Conservation (phyloP, 2,888 invertebrate genomes). For the Tenthredo livida region DNA sequence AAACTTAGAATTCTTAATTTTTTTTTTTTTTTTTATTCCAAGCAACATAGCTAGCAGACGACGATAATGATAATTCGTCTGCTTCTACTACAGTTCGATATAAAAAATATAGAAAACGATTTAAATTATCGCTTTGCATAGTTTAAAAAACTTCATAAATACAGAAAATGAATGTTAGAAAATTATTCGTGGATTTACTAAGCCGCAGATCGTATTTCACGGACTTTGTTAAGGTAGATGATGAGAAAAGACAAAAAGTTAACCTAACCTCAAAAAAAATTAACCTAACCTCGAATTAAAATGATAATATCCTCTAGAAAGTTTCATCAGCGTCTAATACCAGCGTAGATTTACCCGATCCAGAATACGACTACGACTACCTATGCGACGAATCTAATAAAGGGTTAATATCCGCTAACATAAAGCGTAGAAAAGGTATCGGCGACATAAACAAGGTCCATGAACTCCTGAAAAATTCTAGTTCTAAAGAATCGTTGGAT, state of each 20-base stretch:
- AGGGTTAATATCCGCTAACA: conserved; percentile 83
- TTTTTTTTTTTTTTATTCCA: conserved; percentile 15
- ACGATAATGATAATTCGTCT: not conserved
- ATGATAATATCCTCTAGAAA: not conserved
- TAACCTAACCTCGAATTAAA: no score
- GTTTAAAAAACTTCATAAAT: no score
- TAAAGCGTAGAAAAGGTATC: conserved; percentile 83
- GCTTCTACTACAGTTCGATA: no score
- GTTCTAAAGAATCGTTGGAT: conserved; percentile 68
- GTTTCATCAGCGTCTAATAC: not conserved
- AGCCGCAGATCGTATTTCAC: conserved; percentile 57
- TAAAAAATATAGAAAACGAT: not conserved
- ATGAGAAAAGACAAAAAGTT: not conserved
- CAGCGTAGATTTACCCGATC: conserved; percentile 65
- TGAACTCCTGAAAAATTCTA: conserved; percentile 77
- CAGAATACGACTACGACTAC: conserved; percentile 82
- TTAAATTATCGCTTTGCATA: not conserved
- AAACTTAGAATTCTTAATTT: not conserved
- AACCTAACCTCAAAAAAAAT: conserved; percentile 7
- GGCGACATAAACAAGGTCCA: conserved; percentile 84
- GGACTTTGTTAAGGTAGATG: conserved; percentile 57
- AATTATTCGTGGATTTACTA: conserved; percentile 53
- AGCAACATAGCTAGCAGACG: conserved; percentile 21
- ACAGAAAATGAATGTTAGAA: conserved; percentile 57
- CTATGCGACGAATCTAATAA: conserved; percentile 83